Base-by-base conservation (phyloP, 64 coral and sea anemone genomes). In the Cladopsammia gracilis region DNA sequence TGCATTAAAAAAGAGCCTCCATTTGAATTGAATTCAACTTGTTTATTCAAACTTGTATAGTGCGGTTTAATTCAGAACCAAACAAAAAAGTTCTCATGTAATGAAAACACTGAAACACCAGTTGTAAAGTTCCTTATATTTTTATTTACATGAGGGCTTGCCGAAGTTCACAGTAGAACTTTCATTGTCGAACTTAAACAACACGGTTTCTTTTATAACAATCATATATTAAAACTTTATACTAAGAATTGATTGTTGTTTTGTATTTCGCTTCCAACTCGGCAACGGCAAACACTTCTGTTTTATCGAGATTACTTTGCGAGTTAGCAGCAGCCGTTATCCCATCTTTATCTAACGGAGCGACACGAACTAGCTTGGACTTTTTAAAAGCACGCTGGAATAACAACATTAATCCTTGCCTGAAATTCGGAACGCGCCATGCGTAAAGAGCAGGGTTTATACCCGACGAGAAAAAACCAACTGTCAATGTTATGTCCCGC, bases 391-490 rank as follows among this genome's bases (percentile, higher is more conserved):
- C 60, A 3, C 87, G 48, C 23, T 61, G 76, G n/a, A 94, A 91
- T 22, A 98, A 66, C 4, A 83, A 70, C 25, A 81, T 46, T 22
- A 94, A 47, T 14, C 82, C 96, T 34, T 79, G 72, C 20, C 76
- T 83, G 23, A 98, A 98, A 62, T 83, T 98, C 6, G 92, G 92
- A 19, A 98, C 88, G 4, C 96, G 74, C 96, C 96, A 98, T 0
- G 96, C 96, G 23, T 98, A 98, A 2, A 98, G 65, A 1, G 90
- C 75, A 2, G 96, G 96, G 5, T 98, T 98, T 10, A 98, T 77
- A 13, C 96, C 96, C 0, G 96, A 98, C 25, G 96, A 98, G 24
- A 94, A 98, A 64, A 98, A 98, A 2, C 96, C 96, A 9, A 98
- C 48, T 4, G 90, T 92, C 10, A 98, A 45, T 3, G 96, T 98